Base-by-base conservation (phyloP, 2,797 vertebrate genomes). In the Gila robusta region DNA sequence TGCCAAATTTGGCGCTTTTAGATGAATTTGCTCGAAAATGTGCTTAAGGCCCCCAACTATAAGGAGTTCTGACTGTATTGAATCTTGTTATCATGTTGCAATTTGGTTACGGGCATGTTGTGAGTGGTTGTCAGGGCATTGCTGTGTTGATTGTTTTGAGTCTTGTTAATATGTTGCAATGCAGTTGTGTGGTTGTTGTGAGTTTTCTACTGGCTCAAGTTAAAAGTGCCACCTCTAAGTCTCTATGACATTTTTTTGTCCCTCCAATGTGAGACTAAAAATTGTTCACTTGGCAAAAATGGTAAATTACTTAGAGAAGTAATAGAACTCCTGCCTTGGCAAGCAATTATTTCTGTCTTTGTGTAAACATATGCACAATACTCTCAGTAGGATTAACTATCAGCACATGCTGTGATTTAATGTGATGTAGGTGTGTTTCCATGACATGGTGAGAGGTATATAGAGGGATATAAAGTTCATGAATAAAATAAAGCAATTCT, bases 401-500 rank as follows among this genome's bases (percentile, higher is more conserved):
- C 69, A 32, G 52, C n/a, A 82, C 52, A 72, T 66, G 17, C 49
- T 6, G 69, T 79, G 35, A n/a, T 49, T 49, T 16, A 49, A 49
- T 49, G 47, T 49, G 47, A 49, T 49, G 47, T 47, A 47, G 14
- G 84, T 72, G 47, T 80, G 82, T 89, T 88, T 90, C 89, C 79
- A 76, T 72, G 81, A 49, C 44, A 49, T 23, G 28, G 26, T 77
- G 85, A 69, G 49, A 72, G 78, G 52, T 72, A 35, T 77, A 83
- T 44, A 66, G 47, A 81, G 74, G 81, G 77, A 82, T 76, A 37
- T 62, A 39, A 84, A 44, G 35, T 85, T 92, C 91, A 93, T 94
- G 93, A 94, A 94, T 95, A 93, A 94, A 93, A 93, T 91, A 94
- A 91, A 26, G 23, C 49, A n/a, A 88, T 91, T 88, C 89, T 72